Evolutionary conservation across 2,113 vertebrate genomes (phyloP).

Genomic region (Rhynchomys soricoides): DNA sequence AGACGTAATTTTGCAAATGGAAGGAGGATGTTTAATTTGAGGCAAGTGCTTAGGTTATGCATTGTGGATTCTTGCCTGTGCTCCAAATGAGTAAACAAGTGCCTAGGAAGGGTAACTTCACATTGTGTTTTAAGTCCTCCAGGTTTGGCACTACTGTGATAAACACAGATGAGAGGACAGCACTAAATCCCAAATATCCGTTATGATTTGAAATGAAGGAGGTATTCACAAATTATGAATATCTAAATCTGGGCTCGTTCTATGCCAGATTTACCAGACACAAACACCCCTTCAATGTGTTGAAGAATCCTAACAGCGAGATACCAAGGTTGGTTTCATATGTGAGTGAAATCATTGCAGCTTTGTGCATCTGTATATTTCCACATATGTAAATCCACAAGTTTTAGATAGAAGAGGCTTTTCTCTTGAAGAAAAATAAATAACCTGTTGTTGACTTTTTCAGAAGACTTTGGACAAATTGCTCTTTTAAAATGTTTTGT

Average conservation of each 20-base stretch:
- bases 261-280: conserved; percentile 62
- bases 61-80: too few relatives aligned
- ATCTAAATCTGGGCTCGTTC: conserved; percentile 16
- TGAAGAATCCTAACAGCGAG: too few relatives aligned
- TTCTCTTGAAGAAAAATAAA: too few relatives aligned
- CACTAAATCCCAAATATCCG: neutral
- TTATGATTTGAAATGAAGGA: too few relatives aligned
- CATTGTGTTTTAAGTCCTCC: conserved; percentile 40
- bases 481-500: neutral
- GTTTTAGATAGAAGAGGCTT: conserved; percentile 62
- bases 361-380: too few relatives aligned
- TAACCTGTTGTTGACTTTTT: conserved; percentile 49
- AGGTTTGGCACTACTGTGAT: conserved; percentile 53
- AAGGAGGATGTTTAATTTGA: conserved; percentile 3
- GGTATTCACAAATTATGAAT: neutral
- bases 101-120: too few relatives aligned
- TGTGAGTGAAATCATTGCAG: too few relatives aligned
- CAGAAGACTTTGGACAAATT: conserved; percentile 38
- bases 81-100: too few relatives aligned
- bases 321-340: too few relatives aligned
- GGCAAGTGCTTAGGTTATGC: too few relatives aligned
- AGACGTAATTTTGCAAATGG: conserved; percentile 13
- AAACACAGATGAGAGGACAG: conserved; percentile 62
- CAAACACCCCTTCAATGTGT: conserved; percentile 7
- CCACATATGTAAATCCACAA: neutral